Conservation (phyloP, 2,888 invertebrate genomes). For the Caenorhabditis imperialis region DNA sequence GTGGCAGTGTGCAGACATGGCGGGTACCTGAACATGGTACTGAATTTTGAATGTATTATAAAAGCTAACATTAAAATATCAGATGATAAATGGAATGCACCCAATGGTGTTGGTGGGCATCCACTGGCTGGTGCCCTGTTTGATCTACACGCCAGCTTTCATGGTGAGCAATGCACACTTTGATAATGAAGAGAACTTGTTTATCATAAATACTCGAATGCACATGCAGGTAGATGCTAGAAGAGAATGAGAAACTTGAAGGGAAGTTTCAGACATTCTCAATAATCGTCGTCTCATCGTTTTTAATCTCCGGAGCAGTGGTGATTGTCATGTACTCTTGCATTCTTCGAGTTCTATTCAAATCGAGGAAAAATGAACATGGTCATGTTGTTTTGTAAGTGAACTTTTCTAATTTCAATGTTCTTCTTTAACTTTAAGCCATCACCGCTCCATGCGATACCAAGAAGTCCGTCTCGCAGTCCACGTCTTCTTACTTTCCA, state of each 20-base stretch:
- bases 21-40: too few species aligned
- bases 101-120: background rate
- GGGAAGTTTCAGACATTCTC: background rate
- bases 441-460: constrained; percentile 14
- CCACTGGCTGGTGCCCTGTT: background rate
- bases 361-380: background rate
- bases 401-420: too few species aligned
- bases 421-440: too few species aligned
- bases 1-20: background rate
- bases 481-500: constrained; percentile 36
- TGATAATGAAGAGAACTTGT: background rate
- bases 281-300: background rate
- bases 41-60: too few species aligned
- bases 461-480: constrained; percentile 35
- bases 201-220: background rate
- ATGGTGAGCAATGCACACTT: background rate
- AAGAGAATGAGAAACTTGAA: too few species aligned
- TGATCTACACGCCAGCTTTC: background rate
- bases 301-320: too few species aligned
- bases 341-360: background rate
- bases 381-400: background rate
- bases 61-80: too few species aligned
- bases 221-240: background rate
- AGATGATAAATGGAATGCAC: background rate
- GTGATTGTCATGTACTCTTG: background rate